phyloP scores from a whole-genome alignment of 2,113 vertebrate genomes.

The Dasyprocta punctata region DNA sequence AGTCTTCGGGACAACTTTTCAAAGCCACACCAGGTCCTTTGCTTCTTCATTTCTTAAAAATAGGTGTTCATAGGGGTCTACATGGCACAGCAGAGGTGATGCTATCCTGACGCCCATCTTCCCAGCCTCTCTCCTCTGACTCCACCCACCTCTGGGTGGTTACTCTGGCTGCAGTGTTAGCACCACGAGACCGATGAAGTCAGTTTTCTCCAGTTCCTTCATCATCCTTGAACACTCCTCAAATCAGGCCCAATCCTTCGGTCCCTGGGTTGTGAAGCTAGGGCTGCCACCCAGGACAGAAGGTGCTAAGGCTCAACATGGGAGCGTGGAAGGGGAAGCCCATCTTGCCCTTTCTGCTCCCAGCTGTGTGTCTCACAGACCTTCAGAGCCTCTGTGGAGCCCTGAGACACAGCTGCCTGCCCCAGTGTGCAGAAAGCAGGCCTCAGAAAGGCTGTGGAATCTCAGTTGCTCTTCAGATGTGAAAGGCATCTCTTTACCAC shows the following conservation, averaged over 20 bases:
- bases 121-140: too few relatives aligned
- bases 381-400: not conserved
- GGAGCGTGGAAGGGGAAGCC: too few relatives aligned
- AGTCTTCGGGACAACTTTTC: not conserved
- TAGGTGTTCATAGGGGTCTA: not conserved
- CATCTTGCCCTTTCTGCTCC: too few relatives aligned
- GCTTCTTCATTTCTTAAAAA: not conserved
- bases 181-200: not conserved
- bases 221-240: not conserved
- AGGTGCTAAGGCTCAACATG: not conserved
- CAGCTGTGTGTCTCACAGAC: not conserved
- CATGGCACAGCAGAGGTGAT: not conserved
- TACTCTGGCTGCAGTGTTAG: fast-evolving
- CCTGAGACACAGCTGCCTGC: not conserved
- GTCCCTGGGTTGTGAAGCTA: not conserved
- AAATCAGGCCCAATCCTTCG: not conserved
- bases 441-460: not conserved
- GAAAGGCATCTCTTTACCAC: not conserved
- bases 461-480: not conserved
- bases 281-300: fast-evolving
- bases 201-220: not conserved
- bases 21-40: not conserved
- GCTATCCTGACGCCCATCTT: not conserved
- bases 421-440: not conserved
- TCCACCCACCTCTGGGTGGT: too few relatives aligned